These are phyloP conservation scores for Hydriomena furcata DNA, from an alignment of 2,888 invertebrate genomes.

Conservation along the genomic window DNA sequence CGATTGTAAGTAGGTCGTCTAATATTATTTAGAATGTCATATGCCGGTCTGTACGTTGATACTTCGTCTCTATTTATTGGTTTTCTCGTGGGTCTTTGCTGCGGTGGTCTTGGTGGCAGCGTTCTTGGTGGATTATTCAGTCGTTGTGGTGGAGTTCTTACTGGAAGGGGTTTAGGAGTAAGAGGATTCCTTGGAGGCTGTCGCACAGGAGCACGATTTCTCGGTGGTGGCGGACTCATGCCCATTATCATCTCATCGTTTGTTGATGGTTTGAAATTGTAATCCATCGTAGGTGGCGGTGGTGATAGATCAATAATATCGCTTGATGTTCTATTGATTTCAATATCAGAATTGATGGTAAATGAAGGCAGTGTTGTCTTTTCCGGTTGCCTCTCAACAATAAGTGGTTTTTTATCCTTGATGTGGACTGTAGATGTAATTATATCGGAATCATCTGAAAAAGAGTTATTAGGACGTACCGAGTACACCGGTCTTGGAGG, in stretches of 20 bases:
- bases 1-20: conserved; percentile 63
- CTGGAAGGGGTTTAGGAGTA: conserved; percentile 62
- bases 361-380: conserved; percentile 62
- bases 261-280: conserved; percentile 69
- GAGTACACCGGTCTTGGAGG: conserved; percentile 54
- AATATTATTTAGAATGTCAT: conserved; percentile 65
- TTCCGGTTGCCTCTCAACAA: conserved; percentile 61
- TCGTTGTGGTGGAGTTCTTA: conserved; percentile 63
- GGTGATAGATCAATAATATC: conserved; percentile 79
- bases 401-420: conserved; percentile 71
- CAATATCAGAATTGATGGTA: conserved; percentile 54
- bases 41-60: conserved; percentile 69
- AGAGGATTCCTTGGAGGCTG: conserved; percentile 54
- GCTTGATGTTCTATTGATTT: conserved; percentile 60
- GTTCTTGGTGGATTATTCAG: conserved; percentile 66
- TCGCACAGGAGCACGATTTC: conserved; percentile 55
- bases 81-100: conserved; percentile 62
- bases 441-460: conserved; percentile 65
- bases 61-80: conserved; percentile 66
- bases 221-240: conserved; percentile 80
- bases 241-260: conserved; percentile 81
- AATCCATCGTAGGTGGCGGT: conserved; percentile 74
- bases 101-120: conserved; percentile 54
- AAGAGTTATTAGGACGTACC: conserved; percentile 48
- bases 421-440: conserved; percentile 77